Conservation (phyloP, 2,113 vertebrate species). For the Rhea pennata region DNA sequence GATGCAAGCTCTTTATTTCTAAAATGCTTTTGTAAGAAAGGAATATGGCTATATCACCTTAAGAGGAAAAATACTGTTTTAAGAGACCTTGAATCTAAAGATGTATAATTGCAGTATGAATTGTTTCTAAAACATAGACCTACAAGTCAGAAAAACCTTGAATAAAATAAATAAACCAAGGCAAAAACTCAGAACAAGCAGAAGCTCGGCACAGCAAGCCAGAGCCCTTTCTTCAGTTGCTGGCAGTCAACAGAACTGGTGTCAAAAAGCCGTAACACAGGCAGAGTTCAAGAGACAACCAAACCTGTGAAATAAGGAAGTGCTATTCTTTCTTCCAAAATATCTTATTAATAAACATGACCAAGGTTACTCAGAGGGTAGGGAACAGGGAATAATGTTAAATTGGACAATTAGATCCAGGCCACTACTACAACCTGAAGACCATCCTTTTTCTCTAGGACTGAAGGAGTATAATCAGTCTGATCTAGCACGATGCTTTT, state of each 20-base stretch:
- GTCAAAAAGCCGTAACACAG: not conserved
- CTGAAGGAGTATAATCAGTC: not conserved
- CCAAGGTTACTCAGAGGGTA: not conserved
- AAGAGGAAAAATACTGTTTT: not conserved
- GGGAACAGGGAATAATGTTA: not conserved
- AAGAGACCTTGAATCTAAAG: not conserved
- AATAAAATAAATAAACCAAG: not conserved
- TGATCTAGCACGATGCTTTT: not conserved
- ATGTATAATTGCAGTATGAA: not conserved
- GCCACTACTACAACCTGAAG: not conserved
- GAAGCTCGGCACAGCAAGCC: not conserved
- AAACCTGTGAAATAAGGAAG: not conserved
- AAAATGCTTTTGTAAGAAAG: not conserved
- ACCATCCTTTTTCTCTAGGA: not conserved
- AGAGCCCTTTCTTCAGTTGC: not conserved
- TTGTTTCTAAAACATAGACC: not conserved
- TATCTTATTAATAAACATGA: rapidly evolving
- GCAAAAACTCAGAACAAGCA: not conserved
- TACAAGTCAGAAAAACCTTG: not conserved
- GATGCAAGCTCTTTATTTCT: not conserved
- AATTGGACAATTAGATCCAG: not conserved
- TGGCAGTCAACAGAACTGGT: rapidly evolving
- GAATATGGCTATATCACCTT: not conserved
- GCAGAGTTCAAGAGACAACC: not conserved
- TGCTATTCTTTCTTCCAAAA: not conserved